Evolutionary conservation across 2,113 vertebrate genomes (phyloP).

Genomic region (Catharus minimus): DNA sequence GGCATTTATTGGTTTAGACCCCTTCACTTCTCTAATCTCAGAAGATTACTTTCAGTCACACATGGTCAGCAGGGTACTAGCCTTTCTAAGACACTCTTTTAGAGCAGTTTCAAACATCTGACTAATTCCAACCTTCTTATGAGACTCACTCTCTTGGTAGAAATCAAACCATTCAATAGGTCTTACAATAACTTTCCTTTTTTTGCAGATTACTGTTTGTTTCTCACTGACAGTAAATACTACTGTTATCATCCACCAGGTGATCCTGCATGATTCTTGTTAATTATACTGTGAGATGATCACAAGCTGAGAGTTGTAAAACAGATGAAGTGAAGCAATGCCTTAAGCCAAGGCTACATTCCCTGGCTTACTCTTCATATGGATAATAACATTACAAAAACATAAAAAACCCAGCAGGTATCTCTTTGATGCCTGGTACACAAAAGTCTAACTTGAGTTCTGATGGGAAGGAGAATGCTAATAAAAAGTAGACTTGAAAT

Average conservation of each 20-base stretch:
- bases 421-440: neutral
- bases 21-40: conserved; percentile 37
- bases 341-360: neutral
- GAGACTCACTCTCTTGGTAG: neutral
- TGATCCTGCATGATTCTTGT: neutral
- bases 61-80: conserved; percentile 20
- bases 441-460: neutral
- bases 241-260: neutral
- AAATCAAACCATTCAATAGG: neutral
- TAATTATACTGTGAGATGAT: neutral
- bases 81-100: conserved; percentile 1
- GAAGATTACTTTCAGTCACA: conserved; percentile 37
- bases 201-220: neutral
- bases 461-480: neutral
- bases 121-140: neutral
- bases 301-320: conserved; percentile 6
- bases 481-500: neutral
- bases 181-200: neutral
- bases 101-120: conserved; percentile 1
- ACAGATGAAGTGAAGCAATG: neutral
- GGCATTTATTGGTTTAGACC: conserved; percentile 39
- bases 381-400: neutral
- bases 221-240: neutral
- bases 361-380: neutral
- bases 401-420: neutral